These are phyloP conservation scores for Hydrocynus forskahlii DNA, from an alignment of 2,797 vertebrate genomes.

Conservation along the genomic window DNA sequence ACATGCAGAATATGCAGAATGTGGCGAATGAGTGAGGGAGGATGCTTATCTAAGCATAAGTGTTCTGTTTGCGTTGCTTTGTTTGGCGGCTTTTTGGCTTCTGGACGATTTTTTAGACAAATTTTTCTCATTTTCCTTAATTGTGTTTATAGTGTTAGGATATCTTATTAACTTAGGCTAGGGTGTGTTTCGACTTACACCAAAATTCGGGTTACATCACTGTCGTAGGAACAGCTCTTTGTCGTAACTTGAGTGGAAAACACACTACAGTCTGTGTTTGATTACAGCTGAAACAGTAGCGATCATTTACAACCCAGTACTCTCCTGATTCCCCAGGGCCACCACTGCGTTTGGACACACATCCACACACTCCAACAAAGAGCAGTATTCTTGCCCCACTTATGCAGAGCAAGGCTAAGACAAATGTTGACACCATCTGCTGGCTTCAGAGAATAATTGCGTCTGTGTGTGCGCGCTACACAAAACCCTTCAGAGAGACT, in stretches of 20 bases:
- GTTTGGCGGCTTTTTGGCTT: too few species aligned
- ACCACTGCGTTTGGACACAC: constrained; percentile 2
- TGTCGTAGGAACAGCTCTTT: too few species aligned
- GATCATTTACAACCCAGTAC: constrained; percentile 17
- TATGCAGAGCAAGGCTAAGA: constrained; percentile 21
- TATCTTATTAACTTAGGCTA: too few species aligned
- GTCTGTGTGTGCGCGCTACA: not conserved
- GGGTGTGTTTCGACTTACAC: too few species aligned
- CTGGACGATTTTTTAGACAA: too few species aligned
- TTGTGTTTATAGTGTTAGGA: too few species aligned
- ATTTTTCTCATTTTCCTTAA: too few species aligned
- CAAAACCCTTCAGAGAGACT: not conserved
- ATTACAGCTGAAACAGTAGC: not conserved
- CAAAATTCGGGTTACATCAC: too few species aligned
- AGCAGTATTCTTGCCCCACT: constrained; percentile 23
- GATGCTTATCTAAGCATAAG: too few species aligned
- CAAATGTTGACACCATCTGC: constrained; percentile 27
- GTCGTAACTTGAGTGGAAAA: not conserved
- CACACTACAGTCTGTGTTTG: not conserved
- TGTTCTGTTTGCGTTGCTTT: too few species aligned
- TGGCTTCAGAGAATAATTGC: constrained; percentile 9
- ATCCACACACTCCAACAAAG: constrained; percentile 29
- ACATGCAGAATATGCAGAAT: too few species aligned
- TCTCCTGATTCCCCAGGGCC: constrained; percentile 16
- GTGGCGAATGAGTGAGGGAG: too few species aligned